These are phyloP conservation scores for Lordiphosa andalusiaca DNA, from an alignment of 2,888 invertebrate species.

Conservation along the genomic window DNA sequence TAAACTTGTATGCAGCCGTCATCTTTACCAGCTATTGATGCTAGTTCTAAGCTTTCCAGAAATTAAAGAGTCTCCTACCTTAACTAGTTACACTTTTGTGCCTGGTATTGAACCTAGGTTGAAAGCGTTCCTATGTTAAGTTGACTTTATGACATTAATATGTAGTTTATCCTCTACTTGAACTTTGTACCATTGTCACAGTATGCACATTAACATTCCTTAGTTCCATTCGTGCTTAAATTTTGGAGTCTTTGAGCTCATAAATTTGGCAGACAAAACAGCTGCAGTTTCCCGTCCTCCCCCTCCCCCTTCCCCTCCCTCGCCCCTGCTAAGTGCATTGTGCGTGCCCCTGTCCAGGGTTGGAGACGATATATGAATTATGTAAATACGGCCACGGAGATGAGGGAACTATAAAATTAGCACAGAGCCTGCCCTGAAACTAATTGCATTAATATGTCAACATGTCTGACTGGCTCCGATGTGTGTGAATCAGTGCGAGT, in stretches of 20 bases:
- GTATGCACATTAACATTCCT: no score
- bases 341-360: not conserved
- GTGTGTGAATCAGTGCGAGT: constrained; percentile 24
- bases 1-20: no score
- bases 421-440: constrained; percentile 58
- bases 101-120: no score
- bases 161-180: not conserved
- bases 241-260: no score
- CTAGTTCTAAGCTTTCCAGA: no score
- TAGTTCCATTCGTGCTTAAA: no score
- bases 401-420: constrained; percentile 62
- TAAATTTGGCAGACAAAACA: constrained; percentile 4
- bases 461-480: constrained; percentile 32
- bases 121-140: no score
- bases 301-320: not conserved
- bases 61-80: no score
- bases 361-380: constrained; percentile 48
- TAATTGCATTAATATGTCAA: constrained; percentile 75
- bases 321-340: not conserved
- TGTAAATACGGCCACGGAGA: constrained; percentile 47
- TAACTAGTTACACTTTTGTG: no score
- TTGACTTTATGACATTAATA: no score
- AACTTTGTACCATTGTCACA: no score
- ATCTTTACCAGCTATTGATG: no score
- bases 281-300: constrained; percentile 7